Conservation (phyloP, 2,888 invertebrate genomes). For the Epirrhoe tristata region DNA sequence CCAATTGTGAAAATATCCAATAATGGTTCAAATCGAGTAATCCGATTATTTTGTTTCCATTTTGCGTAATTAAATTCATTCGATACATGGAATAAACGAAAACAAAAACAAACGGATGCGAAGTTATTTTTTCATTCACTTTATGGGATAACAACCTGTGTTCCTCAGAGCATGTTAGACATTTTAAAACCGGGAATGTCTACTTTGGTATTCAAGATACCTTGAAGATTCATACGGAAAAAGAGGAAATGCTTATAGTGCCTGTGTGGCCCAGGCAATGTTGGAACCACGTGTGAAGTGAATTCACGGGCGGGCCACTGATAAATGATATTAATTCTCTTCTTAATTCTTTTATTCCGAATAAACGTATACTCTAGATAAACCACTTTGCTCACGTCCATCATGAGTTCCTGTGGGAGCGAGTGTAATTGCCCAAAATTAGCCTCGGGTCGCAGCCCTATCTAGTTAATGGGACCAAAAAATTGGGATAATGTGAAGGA, state of each 20-base stretch:
- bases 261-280: no score
- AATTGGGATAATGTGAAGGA: no score
- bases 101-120: neutral
- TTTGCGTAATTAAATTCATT: neutral
- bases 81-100: neutral
- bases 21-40: neutral
- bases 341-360: no score
- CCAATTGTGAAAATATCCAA: neutral
- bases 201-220: no score
- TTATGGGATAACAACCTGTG: neutral
- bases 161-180: no score
- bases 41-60: conserved; percentile 3
- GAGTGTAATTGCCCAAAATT: neutral
- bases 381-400: neutral
- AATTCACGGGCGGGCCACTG: no score
- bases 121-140: neutral
- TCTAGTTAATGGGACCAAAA: neutral
- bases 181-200: no score
- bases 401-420: neutral
- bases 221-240: no score
- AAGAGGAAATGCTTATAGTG: no score
- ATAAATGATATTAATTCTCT: neutral
- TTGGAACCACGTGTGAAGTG: no score
- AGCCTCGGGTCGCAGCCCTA: neutral
- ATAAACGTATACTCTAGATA: neutral